These are phyloP conservation scores for Ectobius pallidus DNA, from an alignment of 2,888 invertebrate species.

Conservation along the genomic window DNA sequence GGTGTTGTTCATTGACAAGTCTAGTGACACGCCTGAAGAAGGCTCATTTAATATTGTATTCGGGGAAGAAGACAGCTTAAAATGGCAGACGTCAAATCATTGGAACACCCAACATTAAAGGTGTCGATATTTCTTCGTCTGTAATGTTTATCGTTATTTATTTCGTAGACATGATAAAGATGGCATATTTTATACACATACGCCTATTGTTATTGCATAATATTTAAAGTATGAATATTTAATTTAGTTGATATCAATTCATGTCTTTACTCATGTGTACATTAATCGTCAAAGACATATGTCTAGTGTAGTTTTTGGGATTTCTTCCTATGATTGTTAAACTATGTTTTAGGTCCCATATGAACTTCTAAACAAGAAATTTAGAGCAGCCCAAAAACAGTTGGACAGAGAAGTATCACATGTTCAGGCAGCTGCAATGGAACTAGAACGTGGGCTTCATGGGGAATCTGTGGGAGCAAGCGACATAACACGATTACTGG, in stretches of 20 bases:
- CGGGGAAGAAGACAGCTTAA: neutral
- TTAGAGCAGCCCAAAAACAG: slow-evolving; percentile 92
- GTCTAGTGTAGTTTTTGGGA: too few species aligned
- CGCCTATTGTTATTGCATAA: too few species aligned
- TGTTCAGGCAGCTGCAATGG: slow-evolving; percentile 78
- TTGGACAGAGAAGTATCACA: slow-evolving; percentile 92
- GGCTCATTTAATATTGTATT: too few species aligned
- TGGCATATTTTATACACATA: too few species aligned
- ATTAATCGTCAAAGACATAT: too few species aligned
- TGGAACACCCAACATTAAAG: slow-evolving; percentile 96
- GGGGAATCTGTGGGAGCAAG: slow-evolving; percentile 64
- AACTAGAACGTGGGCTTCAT: slow-evolving; percentile 77
- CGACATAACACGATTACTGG: slow-evolving; percentile 77
- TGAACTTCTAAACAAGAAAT: slow-evolving; percentile 96
- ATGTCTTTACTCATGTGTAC: too few species aligned
- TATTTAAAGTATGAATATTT: too few species aligned
- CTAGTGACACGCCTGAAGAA: too few species aligned
- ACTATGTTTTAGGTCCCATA: slow-evolving; percentile 44
- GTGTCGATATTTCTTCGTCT: slow-evolving; percentile 55
- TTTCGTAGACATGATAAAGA: neutral
- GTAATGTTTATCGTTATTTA: slow-evolving; percentile 10
- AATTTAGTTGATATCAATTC: too few species aligned
- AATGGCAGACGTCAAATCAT: slow-evolving; percentile 67
- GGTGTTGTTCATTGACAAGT: neutral
- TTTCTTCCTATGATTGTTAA: too few species aligned